These are phyloP conservation scores for Lasioglossum morio DNA, from an alignment of 2,888 invertebrate genomes.

Conservation along the genomic window DNA sequence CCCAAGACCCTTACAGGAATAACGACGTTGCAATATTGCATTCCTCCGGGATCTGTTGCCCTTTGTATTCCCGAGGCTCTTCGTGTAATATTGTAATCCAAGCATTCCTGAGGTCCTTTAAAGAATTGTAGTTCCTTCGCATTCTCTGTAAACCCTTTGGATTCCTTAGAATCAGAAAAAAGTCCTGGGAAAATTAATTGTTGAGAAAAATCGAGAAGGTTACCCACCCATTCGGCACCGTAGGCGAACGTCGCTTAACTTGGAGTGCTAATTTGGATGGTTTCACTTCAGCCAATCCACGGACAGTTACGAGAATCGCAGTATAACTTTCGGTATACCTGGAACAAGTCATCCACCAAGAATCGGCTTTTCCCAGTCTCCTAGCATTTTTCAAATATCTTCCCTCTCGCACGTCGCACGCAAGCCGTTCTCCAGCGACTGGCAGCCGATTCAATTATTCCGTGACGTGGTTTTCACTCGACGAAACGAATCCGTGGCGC, in stretches of 20 bases:
- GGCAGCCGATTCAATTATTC: constrained; percentile 1
- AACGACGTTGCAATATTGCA: not conserved
- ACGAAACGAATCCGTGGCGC: not conserved
- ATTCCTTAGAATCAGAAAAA: not conserved
- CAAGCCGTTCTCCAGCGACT: not conserved
- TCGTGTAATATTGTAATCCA: no score
- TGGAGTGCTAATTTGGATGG: not conserved
- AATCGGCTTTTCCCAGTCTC: not conserved
- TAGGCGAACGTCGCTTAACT: not conserved
- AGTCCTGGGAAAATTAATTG: not conserved
- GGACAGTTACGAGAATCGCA: not conserved
- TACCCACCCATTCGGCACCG: no score
- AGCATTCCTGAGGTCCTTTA: not conserved
- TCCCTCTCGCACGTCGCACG: not conserved
- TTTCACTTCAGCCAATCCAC: not conserved
- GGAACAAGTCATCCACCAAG: not conserved
- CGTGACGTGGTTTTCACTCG: not conserved
- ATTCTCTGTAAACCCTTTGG: not conserved
- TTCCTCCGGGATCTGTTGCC: not conserved
- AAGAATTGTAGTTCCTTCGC: not conserved
- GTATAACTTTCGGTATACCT: not conserved
- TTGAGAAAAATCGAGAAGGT: no score
- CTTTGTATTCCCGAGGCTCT: not conserved
- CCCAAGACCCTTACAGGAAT: not conserved
- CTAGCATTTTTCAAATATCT: constrained; percentile 4